phyloP scores from a whole-genome alignment of 2,797 vertebrate genomes.

The Lemur catta region DNA sequence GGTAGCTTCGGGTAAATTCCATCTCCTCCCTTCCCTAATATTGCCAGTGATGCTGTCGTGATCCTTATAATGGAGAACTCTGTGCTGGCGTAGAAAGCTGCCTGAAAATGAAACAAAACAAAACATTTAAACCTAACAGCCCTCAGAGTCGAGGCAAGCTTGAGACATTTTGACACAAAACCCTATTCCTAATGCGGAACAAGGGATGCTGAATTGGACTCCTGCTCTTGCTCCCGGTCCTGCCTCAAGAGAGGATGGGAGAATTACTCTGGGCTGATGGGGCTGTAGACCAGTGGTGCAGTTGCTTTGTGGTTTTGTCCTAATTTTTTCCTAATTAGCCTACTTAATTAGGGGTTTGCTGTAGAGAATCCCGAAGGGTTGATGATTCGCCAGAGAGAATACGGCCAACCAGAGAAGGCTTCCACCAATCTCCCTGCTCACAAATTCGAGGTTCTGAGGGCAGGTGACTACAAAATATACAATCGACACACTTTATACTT shows the following conservation, averaged over 20 bases:
- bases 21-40: neutral
- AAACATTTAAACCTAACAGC: neutral
- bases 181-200: neutral
- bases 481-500: neutral
- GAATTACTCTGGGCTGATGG: neutral
- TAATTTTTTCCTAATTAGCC: neutral
- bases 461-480: neutral
- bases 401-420: neutral
- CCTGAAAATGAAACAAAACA: neutral
- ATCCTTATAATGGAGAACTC: neutral
- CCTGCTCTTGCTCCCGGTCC: fast-evolving
- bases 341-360: neutral
- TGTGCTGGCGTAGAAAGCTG: neutral
- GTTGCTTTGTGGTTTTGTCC: neutral
- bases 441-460: neutral
- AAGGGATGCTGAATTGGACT: neutral
- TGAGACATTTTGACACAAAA: neutral
- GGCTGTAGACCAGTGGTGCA: neutral
- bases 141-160: neutral
- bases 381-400: neutral
- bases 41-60: neutral
- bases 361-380: neutral
- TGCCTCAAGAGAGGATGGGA: neutral
- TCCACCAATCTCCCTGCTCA: no score
- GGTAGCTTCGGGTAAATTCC: neutral